Base-by-base conservation (phyloP, 2,888 invertebrate genomes). In the Campoletis raptor region DNA sequence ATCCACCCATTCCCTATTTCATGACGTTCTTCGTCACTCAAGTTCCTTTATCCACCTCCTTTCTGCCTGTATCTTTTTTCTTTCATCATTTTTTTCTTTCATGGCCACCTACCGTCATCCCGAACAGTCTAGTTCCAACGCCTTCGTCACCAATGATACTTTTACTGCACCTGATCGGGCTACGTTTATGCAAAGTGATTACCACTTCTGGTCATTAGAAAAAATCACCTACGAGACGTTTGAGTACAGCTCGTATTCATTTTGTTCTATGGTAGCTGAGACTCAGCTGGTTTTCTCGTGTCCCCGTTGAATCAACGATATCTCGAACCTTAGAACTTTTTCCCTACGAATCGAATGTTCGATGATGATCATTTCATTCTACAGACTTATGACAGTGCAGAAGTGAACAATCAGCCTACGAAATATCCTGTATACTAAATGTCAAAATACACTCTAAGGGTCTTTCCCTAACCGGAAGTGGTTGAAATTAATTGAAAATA, bases 1-100 rank as follows among this genome's bases (percentile, higher is more conserved):
- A 91, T 92, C 84, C 90, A 91, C 90, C 89, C 91, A 88, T 87
- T 89, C 89, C 81, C 88, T 61, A 30, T 61, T 61, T 87, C 48
- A 40, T 76, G 42, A 81, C 81, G 70, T 79, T 78, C 69, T 66
- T 86, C 85, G 21, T 83, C 66, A 67, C 73, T 80, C 85, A 86
- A 76, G 85, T 74, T 74, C 73, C 81, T 74, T 67, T 72, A 52
- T 72, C 79, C 67, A 78, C 61, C 72, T 52, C 42, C 48, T n/a
- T n/a, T 30, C 61, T 77, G 64, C 37, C 37, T n/a, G 78, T 69
- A 40, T 76, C 81, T 81, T 81, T 69, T 80, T 76, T 78, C 30
- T 30, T 30, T 30, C 30, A 61, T 78, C 78, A 81, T 72, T 76
- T 81, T 67, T 66, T 74, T 76, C 64, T 81, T 79, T 80, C 64